phyloP scores from a whole-genome alignment of 2,113 vertebrate species.

The Paramormyrops kingsleyae region DNA sequence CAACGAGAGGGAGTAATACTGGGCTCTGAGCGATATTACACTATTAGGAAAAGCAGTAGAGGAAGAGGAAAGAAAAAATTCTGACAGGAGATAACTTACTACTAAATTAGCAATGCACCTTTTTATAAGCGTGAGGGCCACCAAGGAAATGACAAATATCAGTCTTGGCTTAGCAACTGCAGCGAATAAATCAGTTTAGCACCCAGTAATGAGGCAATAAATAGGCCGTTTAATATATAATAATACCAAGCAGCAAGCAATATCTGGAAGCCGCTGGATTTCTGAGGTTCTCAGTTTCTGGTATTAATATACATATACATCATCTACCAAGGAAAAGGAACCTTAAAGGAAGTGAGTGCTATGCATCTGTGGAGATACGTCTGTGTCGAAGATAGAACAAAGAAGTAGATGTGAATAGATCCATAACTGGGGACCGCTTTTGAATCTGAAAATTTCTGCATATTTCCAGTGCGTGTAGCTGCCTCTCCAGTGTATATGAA shows the following conservation, averaged over 20 bases:
- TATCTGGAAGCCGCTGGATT: neutral
- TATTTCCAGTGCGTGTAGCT: neutral
- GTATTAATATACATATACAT: neutral
- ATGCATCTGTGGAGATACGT: neutral
- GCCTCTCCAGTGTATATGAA: neutral
- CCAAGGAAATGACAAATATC: neutral
- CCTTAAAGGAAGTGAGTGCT: neutral
- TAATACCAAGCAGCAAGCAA: neutral
- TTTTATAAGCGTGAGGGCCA: neutral
- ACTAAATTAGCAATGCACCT: conserved; percentile 8
- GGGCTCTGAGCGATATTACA: neutral
- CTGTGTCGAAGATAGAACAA: neutral
- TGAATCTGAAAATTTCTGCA: neutral
- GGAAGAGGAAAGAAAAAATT: neutral
- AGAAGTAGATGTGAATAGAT: neutral
- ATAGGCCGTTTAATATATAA: conserved; percentile 8
- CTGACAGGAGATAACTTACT: neutral
- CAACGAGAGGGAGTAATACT: neutral
- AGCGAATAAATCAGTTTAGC: neutral
- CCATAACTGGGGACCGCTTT: neutral
- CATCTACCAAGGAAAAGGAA: neutral
- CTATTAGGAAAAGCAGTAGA: neutral
- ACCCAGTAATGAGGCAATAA: conserved; percentile 11
- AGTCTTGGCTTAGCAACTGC: neutral
- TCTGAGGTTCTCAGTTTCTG: neutral